A percentile compares a stretch with the other conserved stretches of the same genome.
Conservation (phyloP, 2,113 vertebrate species). For the Calyptomena viridis region DNA sequence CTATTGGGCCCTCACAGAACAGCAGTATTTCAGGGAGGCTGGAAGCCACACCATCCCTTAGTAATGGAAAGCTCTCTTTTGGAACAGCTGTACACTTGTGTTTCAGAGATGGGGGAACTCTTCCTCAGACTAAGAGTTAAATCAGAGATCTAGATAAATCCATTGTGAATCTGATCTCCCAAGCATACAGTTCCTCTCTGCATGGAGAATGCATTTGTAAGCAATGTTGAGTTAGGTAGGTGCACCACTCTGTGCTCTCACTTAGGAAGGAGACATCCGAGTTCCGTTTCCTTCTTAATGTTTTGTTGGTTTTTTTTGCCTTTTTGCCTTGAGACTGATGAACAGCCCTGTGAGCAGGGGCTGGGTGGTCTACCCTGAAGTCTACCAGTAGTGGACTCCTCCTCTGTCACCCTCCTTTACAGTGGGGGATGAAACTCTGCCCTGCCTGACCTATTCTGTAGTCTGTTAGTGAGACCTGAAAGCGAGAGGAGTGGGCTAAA, state of each 20-base stretch:
- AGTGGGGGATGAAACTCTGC: background rate
- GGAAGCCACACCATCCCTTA: background rate
- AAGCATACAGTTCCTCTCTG: background rate
- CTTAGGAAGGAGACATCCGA: background rate
- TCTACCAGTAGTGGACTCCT: background rate
- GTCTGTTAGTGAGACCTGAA: background rate
- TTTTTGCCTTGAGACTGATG: background rate
- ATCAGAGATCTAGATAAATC: background rate
- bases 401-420: background rate
- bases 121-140: background rate
- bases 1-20: background rate
- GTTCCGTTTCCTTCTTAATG: background rate
- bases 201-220: background rate
- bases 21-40: background rate
- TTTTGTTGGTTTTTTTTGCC: background rate
- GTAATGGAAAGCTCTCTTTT: background rate
- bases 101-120: background rate
- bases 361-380: background rate
- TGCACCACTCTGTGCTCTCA: background rate
- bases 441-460: background rate
- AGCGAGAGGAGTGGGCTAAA: background rate
- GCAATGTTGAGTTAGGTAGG: background rate
- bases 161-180: background rate
- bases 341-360: background rate
- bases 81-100: background rate